Percentiles rank a stretch among this genome's conserved stretches.
Conservation (phyloP, 1,140 invertebrate genomes). For the Matsumurasca onukii region DNA sequence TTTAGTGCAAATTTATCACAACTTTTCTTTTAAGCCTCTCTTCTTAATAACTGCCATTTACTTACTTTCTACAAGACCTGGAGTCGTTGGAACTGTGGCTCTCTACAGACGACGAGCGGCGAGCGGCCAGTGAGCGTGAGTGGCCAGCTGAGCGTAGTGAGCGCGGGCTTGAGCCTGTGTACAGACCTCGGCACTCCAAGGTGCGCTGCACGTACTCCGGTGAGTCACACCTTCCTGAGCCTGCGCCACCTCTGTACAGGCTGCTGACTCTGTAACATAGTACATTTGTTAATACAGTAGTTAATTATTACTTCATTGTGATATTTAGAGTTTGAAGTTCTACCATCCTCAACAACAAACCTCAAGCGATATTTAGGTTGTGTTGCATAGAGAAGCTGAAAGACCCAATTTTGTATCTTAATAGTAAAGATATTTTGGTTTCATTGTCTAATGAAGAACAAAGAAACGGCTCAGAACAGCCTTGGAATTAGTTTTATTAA, state of each 20-base stretch:
- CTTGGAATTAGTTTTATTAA: no score
- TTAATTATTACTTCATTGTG: neutral
- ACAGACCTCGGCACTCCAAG: constrained; percentile 73
- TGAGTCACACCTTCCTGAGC: constrained; percentile 58
- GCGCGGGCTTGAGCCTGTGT: constrained; percentile 62
- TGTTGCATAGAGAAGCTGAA: no score
- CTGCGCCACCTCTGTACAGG: constrained; percentile 52
- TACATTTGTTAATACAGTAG: neutral
- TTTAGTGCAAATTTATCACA: no score
- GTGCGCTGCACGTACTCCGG: constrained; percentile 79
- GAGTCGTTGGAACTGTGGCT: constrained; percentile 83
- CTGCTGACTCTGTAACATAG: constrained; percentile 48
- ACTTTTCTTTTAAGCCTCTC: no score
- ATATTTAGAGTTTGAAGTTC: neutral
- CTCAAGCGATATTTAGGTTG: no score
- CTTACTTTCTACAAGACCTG: constrained; percentile 62
- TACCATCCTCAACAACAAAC: neutral
- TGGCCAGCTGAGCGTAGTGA: constrained; percentile 64
- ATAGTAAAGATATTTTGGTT: no score
- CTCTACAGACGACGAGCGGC: constrained; percentile 60
- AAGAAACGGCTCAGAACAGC: no score
- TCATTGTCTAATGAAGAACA: no score
- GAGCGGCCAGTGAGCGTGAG: constrained; percentile 27
- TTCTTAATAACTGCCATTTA: no score
- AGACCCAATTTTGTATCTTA: no score